Percentiles rank a stretch among this genome's conserved stretches.
Conservation (phyloP, 2,113 vertebrate genomes). For the Grallaria varia region DNA sequence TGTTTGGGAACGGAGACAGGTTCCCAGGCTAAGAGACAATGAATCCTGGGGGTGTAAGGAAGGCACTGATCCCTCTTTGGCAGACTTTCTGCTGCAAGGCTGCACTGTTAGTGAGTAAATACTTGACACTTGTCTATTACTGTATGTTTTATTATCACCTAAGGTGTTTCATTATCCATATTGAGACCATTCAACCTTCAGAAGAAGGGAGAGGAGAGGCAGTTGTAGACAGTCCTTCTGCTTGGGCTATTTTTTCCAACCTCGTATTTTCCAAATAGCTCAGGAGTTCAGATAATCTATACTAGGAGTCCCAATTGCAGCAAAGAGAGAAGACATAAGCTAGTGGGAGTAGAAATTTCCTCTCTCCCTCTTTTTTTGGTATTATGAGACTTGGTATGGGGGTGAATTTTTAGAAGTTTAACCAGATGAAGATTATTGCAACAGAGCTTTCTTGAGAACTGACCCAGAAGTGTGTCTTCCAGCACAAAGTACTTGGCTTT, state of each 20-base stretch:
- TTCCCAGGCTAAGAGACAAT: slow-evolving; percentile 70
- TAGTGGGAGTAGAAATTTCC: not conserved
- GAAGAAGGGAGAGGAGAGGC: not conserved
- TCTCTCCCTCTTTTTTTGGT: not conserved
- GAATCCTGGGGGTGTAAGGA: slow-evolving; percentile 55
- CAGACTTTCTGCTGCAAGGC: not conserved
- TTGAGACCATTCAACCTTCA: not conserved
- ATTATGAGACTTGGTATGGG: not conserved
- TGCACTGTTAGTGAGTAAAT: not conserved
- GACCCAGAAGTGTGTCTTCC: not conserved
- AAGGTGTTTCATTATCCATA: not conserved
- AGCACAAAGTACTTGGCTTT: not conserved
- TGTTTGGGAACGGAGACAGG: slow-evolving; percentile 65
- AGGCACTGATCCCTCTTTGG: slow-evolving; percentile 44
- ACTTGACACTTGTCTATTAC: not conserved
- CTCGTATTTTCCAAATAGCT: not conserved
- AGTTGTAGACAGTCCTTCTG: not conserved
- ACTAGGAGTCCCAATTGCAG: not conserved
- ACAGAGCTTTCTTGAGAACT: not conserved
- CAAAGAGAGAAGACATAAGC: not conserved
- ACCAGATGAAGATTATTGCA: not conserved
- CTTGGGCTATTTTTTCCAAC: not conserved
- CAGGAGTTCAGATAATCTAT: not conserved
- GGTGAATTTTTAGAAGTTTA: slow-evolving; percentile 1
- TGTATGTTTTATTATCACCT: not conserved